Percentiles rank a stretch among this genome's conserved stretches.
phyloP scores from a whole-genome alignment of 2,113 vertebrate species.

The Entomyzon cyanotis region DNA sequence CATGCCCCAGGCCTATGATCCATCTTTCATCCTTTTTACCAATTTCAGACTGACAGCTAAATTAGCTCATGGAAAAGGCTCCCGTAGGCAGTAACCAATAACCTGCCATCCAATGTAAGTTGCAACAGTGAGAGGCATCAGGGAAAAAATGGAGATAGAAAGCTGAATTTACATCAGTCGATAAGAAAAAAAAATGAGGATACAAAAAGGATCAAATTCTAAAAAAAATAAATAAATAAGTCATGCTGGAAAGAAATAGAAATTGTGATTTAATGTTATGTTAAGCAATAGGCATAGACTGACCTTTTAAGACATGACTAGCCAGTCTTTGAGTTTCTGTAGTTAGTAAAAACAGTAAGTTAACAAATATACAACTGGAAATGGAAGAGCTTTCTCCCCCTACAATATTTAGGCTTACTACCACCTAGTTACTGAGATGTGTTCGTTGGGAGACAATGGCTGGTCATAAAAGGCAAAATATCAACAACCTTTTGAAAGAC shows the following conservation, averaged over 20 bases:
- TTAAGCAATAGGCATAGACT: neutral
- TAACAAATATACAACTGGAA: neutral
- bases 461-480: neutral
- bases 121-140: constrained; percentile 26
- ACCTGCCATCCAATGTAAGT: constrained; percentile 66
- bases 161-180: constrained; percentile 34
- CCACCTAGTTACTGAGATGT: neutral
- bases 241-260: neutral
- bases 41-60: constrained; percentile 75
- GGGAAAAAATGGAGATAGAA: constrained; percentile 20
- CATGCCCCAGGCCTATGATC: constrained; percentile 66
- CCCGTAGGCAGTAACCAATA: constrained; percentile 65
- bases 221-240: neutral
- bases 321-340: neutral
- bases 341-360: neutral
- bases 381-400: neutral
- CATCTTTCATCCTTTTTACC: constrained; percentile 69
- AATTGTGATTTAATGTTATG: constrained; percentile 18
- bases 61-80: constrained; percentile 70
- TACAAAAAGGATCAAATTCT: neutral
- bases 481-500: constrained; percentile 21
- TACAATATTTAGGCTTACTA: neutral
- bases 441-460: neutral
- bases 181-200: neutral
- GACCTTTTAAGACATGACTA: neutral